Evolutionary conservation across 2,113 vertebrate species (phyloP), one percentile per base, ranked within the genome.

Genomic region (Gallinago jamesoni): DNA sequence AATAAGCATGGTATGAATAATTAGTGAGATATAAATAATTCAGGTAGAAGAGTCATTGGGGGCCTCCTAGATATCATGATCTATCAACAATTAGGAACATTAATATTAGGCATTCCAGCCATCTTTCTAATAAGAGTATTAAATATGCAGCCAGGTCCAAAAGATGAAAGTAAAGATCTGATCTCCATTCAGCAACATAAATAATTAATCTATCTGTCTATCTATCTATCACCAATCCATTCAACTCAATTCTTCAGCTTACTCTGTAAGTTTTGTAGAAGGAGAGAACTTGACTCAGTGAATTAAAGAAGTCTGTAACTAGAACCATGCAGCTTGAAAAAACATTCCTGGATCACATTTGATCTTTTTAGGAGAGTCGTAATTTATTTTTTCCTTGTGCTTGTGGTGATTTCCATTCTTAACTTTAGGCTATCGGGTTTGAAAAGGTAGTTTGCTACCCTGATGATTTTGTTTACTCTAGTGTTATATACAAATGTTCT

Each of bases 171-270:
- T 39, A 84, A 57, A 84, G 25, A 84, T 72, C 84, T 89, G 43
- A 76, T 74, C 66, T 94, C 74, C 35, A 79, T 89, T 93, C 84
- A 91, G 66, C 31, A 84, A 53, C 30, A 87, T 92, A 81, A 96
- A 96, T 91, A 91, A 79, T 96, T 85, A 89, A 94, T 85, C 6
- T 12, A n/a, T 47, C 77, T 91, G 43, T 91, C 84, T 92, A 27
- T 83, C 47, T 77, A 75, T 74, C 77, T 74, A 80, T 83, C 50
- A 64, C 76, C 37, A 73, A 48, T 79, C 53, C 66, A 53, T 63
- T 92, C 55, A 83, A 62, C 27, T 50, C 16, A 88, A 3, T 55
- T 31, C 9, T 87, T 73, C 22, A 72, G 20, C n/a, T 84, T 75
- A 18, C 62, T 82, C 70, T 64, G 4, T 69, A 89, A 62, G 15